These are phyloP conservation scores for Caenorhabditis sulstoni DNA, from an alignment of 2,888 invertebrate genomes.

Conservation along the genomic window DNA sequence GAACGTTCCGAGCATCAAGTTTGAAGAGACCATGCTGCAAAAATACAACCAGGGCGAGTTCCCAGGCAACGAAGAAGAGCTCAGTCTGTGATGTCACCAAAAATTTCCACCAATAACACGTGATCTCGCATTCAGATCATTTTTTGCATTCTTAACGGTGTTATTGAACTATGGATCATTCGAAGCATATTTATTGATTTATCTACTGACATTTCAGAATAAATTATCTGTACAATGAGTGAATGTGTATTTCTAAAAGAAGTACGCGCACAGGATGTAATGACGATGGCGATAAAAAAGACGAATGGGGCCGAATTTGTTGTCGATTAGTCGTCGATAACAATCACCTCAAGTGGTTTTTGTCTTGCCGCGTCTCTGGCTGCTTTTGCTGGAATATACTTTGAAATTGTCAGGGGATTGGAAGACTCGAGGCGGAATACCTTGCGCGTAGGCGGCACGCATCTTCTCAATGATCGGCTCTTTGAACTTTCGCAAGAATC, in stretches of 20 bases:
- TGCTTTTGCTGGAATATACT: not conserved
- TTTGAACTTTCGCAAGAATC: constrained; percentile 25
- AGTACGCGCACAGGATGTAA: no score
- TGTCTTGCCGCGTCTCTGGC: not conserved
- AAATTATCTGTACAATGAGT: not conserved
- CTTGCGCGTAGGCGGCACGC: constrained; percentile 12
- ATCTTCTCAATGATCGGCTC: constrained; percentile 26
- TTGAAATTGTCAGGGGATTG: no score
- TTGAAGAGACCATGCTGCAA: constrained; percentile 19
- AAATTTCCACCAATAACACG: no score
- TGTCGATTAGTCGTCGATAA: not conserved
- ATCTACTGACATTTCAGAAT: no score
- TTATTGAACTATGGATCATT: no score
- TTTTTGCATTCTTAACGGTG: no score
- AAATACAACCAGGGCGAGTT: constrained; percentile 19
- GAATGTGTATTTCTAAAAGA: no score
- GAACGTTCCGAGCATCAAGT: not conserved
- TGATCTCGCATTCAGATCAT: no score
- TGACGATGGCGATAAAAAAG: no score
- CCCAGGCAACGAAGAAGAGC: not conserved
- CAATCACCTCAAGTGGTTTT: not conserved
- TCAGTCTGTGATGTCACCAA: no score
- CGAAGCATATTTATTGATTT: no score
- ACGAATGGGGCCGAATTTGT: not conserved
- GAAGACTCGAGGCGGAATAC: no score